Conservation (phyloP, 2,888 invertebrate species). For the Drosophila infuscata region DNA sequence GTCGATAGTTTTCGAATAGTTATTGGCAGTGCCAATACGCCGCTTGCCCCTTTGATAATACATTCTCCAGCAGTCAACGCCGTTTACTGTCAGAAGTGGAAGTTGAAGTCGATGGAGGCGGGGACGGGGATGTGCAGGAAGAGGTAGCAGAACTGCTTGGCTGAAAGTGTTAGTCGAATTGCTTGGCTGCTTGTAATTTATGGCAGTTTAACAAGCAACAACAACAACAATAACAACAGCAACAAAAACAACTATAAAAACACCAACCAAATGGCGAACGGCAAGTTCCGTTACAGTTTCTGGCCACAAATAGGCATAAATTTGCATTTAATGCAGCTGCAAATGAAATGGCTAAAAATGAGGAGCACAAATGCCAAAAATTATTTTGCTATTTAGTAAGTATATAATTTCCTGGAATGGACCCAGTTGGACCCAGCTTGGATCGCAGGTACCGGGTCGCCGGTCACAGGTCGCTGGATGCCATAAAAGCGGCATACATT, state of each 20-base stretch:
- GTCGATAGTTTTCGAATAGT: constrained; percentile 72
- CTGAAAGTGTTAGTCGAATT: constrained; percentile 20
- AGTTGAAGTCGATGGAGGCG: neutral
- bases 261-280: constrained; percentile 17
- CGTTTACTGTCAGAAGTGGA: constrained; percentile 50
- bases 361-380: constrained; percentile 72
- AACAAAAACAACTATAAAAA: neutral
- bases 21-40: constrained; percentile 56
- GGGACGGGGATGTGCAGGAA: neutral
- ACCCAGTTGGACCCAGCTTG: constrained; percentile 1
- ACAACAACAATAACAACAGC: constrained; percentile 4
- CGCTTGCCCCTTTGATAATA: constrained; percentile 53
- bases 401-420: constrained; percentile 72
- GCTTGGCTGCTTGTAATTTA: constrained; percentile 60
- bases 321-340: constrained; percentile 77
- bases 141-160: constrained; percentile 9
- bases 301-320: constrained; percentile 77
- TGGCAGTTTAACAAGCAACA: constrained; percentile 73
- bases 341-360: constrained; percentile 43
- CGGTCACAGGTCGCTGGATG: constrained; percentile 61
- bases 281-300: constrained; percentile 76
- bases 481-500: constrained; percentile 80
- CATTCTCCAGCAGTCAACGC: constrained; percentile 52
- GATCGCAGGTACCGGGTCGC: constrained; percentile 16
- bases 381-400: constrained; percentile 80